These are phyloP conservation scores for Drosophila ezoana DNA, from an alignment of 2,888 invertebrate genomes.

Conservation along the genomic window DNA sequence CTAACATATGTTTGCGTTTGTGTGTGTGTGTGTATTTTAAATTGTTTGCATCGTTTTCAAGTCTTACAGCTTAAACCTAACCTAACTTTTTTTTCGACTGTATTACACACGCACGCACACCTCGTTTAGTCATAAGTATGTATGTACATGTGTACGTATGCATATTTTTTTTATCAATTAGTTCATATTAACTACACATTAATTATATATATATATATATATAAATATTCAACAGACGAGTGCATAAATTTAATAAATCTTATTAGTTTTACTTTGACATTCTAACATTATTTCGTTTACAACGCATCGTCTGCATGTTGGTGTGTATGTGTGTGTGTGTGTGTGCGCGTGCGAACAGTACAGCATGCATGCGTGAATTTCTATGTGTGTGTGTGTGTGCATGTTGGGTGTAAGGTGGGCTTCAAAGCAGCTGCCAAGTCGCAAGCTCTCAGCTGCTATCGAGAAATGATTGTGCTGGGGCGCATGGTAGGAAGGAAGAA, in stretches of 20 bases:
- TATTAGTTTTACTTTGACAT: constrained; percentile 35
- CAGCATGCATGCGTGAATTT: constrained; percentile 8
- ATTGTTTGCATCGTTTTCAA: constrained; percentile 36
- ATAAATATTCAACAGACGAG: constrained; percentile 75
- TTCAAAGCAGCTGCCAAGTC: constrained; percentile 53
- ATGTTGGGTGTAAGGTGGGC: constrained; percentile 60
- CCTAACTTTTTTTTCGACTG: constrained; percentile 26
- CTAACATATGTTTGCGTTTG: constrained; percentile 22
- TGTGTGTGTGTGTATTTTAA: constrained; percentile 17
- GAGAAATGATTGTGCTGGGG: constrained; percentile 50
- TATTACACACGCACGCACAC: constrained; percentile 39
- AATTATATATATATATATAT: constrained; percentile 36
- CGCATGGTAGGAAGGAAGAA: neutral
- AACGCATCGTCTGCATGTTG: constrained; percentile 6
- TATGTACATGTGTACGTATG: constrained; percentile 40
- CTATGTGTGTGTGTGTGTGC: constrained; percentile 16
- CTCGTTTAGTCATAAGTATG: constrained; percentile 2
- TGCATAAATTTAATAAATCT: constrained; percentile 73
- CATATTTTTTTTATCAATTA: constrained; percentile 59
- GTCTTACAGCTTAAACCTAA: constrained; percentile 55
- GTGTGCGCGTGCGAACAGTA: constrained; percentile 23
- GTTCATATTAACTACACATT: constrained; percentile 69
- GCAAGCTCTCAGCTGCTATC: constrained; percentile 59
- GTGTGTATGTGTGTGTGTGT: constrained; percentile 13
- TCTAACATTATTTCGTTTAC: constrained; percentile 40